A percentile compares a stretch with the other conserved stretches of the same genome.
These are phyloP conservation scores for Hapalemur alaotrensis DNA, from an alignment of 2,797 vertebrate genomes.

Conservation along the genomic window DNA sequence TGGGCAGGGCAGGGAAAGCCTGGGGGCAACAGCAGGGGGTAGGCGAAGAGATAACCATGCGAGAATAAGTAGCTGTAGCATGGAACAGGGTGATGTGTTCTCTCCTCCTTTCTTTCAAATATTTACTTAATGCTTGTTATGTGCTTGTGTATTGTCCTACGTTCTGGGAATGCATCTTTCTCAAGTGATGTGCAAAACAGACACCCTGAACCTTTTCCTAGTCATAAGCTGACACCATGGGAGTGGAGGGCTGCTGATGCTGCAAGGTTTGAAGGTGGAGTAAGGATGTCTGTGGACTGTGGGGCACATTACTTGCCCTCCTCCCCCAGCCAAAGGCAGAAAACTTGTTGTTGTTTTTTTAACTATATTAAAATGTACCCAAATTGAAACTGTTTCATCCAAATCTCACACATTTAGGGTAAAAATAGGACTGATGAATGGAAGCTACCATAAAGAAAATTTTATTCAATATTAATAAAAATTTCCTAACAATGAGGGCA, in stretches of 20 bases:
- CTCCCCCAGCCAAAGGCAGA: background rate
- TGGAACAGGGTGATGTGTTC: background rate
- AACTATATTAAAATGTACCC: background rate
- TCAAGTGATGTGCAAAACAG: background rate
- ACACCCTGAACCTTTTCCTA: background rate
- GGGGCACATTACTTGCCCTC: background rate
- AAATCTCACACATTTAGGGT: background rate
- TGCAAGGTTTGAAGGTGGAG: background rate
- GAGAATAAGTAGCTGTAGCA: background rate
- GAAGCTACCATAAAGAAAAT: background rate
- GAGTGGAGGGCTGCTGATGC: background rate
- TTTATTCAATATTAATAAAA: constrained; percentile 8
- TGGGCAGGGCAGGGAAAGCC: background rate
- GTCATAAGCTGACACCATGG: background rate
- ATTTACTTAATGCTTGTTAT: background rate
- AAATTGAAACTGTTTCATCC: background rate
- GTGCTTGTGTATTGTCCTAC: background rate
- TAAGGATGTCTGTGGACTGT: background rate
- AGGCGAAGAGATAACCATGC: background rate
- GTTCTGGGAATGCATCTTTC: background rate
- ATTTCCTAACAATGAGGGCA: background rate
- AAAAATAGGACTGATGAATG: background rate
- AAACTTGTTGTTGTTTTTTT: background rate
- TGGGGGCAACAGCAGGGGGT: background rate
- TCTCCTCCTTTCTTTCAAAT: background rate